Evolutionary conservation across 2,888 invertebrate genomes (phyloP).

Genomic region (Cosmopolites sordidus): DNA sequence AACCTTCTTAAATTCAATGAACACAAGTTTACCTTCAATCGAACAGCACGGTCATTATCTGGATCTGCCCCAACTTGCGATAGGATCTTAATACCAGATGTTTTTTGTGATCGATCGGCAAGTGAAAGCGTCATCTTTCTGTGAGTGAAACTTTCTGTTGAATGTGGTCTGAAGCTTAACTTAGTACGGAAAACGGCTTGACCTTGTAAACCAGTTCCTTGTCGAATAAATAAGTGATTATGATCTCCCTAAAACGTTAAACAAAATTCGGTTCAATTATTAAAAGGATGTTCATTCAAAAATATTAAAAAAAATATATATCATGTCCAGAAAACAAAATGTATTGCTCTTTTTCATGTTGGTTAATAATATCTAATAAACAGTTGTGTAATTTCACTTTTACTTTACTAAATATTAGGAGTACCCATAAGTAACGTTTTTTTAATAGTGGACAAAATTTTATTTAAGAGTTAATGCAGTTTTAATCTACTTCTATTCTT

Average conservation of each 20-base stretch:
- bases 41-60: slow-evolving; percentile 84
- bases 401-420: too few relatives aligned
- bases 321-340: too few relatives aligned
- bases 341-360: too few relatives aligned
- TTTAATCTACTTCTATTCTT: too few relatives aligned
- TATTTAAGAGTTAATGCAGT: too few relatives aligned
- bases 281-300: neutral
- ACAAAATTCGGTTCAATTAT: neutral
- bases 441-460: too few relatives aligned
- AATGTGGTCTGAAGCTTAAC: slow-evolving; percentile 95
- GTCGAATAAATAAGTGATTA: slow-evolving; percentile 95
- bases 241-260: slow-evolving; percentile 75
- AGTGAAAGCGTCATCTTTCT: slow-evolving; percentile 97
- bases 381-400: too few relatives aligned
- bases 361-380: too few relatives aligned
- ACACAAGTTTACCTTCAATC: slow-evolving; percentile 68
- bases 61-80: slow-evolving; percentile 93
- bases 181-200: slow-evolving; percentile 97
- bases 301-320: neutral
- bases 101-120: slow-evolving; percentile 91
- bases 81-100: slow-evolving; percentile 91
- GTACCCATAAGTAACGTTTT: too few relatives aligned
- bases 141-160: slow-evolving; percentile 98
- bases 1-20: neutral
- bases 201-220: slow-evolving; percentile 96